A percentile compares a stretch with the other conserved stretches of the same genome.
These are phyloP conservation scores for Dasysyrphus albostriatus DNA, from an alignment of 2,888 invertebrate species.

Conservation along the genomic window DNA sequence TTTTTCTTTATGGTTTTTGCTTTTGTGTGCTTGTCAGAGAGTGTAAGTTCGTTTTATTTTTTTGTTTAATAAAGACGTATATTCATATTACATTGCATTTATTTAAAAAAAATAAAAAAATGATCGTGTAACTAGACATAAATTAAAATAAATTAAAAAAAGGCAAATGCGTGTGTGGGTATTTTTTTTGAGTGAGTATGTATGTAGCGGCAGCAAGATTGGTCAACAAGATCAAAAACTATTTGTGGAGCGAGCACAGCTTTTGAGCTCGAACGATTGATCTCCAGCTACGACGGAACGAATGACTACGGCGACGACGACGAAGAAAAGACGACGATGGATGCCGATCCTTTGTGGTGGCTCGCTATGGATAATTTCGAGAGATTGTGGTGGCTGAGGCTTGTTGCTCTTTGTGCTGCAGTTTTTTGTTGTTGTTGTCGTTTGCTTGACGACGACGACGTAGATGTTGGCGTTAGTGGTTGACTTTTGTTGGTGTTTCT, in stretches of 20 bases:
- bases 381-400: slow-evolving; percentile 63
- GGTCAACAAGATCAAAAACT: slow-evolving; percentile 47
- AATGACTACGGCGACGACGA: slow-evolving; percentile 43
- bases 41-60: slow-evolving; percentile 37
- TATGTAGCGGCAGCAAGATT: slow-evolving; percentile 50
- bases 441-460: slow-evolving; percentile 51
- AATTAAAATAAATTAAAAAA: slow-evolving; percentile 71
- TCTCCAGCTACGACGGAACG: slow-evolving; percentile 59
- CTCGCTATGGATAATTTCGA: slow-evolving; percentile 67
- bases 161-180: slow-evolving; percentile 47
- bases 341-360: slow-evolving; percentile 67
- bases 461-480: slow-evolving; percentile 58
- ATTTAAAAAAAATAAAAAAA: slow-evolving; percentile 20
- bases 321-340: slow-evolving; percentile 37
- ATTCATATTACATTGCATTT: slow-evolving; percentile 39
- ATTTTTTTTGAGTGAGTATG: slow-evolving; percentile 40
- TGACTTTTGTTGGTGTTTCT: slow-evolving; percentile 33
- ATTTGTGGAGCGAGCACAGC: slow-evolving; percentile 35
- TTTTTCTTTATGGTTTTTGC: slow-evolving; percentile 41
- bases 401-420: slow-evolving; percentile 70
- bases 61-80: slow-evolving; percentile 49
- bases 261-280: slow-evolving; percentile 50
- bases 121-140: slow-evolving; percentile 59
- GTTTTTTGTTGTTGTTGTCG: slow-evolving; percentile 11
- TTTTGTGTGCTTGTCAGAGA: slow-evolving; percentile 37